Evolutionary conservation across 2,888 invertebrate genomes (phyloP), one percentile per base, ranked within the genome.

Genomic region (Linnaemya vulpina): DNA sequence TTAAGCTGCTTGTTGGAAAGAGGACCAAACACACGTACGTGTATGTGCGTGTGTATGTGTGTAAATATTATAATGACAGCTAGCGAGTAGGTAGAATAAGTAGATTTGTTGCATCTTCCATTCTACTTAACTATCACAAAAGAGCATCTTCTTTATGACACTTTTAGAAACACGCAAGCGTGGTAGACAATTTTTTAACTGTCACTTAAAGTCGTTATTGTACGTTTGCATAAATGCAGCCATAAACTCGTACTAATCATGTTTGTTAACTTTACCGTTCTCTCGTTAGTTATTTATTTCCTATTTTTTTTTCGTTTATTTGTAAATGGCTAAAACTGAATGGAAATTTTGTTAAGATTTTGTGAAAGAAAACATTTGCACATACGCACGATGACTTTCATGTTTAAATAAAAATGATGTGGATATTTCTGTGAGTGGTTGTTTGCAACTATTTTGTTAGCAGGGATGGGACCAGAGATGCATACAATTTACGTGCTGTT

Each of bases 81-180:
- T 76, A 53, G 46, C 46, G 55, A 83, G 82, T 73, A 83, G 82
- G 63, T 65, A 65, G 82, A 51, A 40, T 70, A 15, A 71, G 17
- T 55, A 40, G 22, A 35, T 63, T 53, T 70, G 40, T 43, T 51
- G 0, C 8, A 11, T 68, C 11, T 81, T 63, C 2, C 30, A 58
- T 82, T 70, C 20, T 58, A 43, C 30, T 84, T 71, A 65, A 75
- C 70, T 71, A 85, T 82, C 85, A 76, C 75, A 67, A 82, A 75
- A 74, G 68, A 82, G 85, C 82, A 82, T 85, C 85, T 85, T 82
- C 81, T 75, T 85, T 85, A 85, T 85, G 85, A 85, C 85, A 85
- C 82, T 79, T 82, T 85, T 51, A 53, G 46, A 53, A 82, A 82
- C 82, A 85, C 78, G 85, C 82, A 82, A 85, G 78, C 82, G 78